Percentiles rank a stretch among this genome's conserved stretches.
These are phyloP conservation scores for Phorcus lineatus DNA, from an alignment of 2,888 invertebrate species.

Conservation along the genomic window DNA sequence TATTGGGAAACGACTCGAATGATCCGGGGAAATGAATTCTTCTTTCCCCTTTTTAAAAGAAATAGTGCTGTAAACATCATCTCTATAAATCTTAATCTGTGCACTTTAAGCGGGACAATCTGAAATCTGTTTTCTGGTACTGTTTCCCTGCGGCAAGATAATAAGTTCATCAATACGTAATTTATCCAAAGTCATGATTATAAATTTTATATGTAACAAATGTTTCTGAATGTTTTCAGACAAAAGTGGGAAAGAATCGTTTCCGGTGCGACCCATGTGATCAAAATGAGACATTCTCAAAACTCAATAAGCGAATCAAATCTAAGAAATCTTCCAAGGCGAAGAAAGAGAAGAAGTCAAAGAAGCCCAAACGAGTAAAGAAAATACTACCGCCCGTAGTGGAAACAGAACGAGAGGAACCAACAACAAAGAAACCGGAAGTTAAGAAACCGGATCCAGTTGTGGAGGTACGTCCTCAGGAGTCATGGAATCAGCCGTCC, in stretches of 20 bases:
- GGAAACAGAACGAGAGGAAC: too few relatives aligned
- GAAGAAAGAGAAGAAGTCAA: not conserved
- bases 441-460: not conserved
- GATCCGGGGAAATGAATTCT: not conserved
- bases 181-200: too few relatives aligned
- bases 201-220: too few relatives aligned
- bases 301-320: too few relatives aligned
- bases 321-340: not conserved
- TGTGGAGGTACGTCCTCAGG: not conserved
- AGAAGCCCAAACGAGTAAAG: not conserved
- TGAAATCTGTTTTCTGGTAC: too few relatives aligned
- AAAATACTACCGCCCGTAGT: not conserved
- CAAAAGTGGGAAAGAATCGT: constrained; percentile 55
- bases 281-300: not conserved
- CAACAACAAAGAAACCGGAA: not conserved
- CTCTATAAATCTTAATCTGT: too few relatives aligned
- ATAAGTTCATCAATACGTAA: too few relatives aligned
- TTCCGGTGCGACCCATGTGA: constrained; percentile 60
- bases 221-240: constrained; percentile 39
- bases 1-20: not conserved
- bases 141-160: too few relatives aligned
- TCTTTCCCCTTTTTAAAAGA: not conserved
- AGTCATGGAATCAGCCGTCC: not conserved
- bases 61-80: not conserved
- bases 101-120: too few relatives aligned